These are phyloP conservation scores for Noturus placidus DNA, from an alignment of 2,113 vertebrate genomes.

Conservation along the genomic window DNA sequence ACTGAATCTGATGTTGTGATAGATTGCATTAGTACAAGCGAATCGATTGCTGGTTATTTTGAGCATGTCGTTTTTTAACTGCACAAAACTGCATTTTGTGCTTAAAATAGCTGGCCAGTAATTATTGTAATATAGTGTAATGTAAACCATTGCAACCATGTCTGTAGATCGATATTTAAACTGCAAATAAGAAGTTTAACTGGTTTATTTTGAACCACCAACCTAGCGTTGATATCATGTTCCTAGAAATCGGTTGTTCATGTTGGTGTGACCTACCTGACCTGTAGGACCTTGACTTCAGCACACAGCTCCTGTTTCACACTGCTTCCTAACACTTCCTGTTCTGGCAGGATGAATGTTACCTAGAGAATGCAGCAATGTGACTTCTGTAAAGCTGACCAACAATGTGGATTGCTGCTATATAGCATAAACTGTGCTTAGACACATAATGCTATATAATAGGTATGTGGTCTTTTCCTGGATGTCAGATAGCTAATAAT, in stretches of 20 bases:
- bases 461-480: not conserved
- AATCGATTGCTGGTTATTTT: conserved; percentile 24
- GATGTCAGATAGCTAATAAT: not conserved
- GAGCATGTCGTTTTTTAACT: not conserved
- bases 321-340: conserved; percentile 35
- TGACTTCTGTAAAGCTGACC: not conserved
- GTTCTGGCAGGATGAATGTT: conserved; percentile 54
- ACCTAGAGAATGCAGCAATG: conserved; percentile 59
- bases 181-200: not conserved
- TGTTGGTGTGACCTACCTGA: conserved; percentile 21
- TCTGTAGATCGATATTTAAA: not conserved
- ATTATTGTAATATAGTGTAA: not conserved
- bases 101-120: not conserved
- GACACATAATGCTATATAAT: not conserved
- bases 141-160: not conserved
- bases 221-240: not conserved
- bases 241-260: not conserved
- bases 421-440: not conserved
- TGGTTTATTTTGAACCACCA: too few species aligned
- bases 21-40: conserved; percentile 5
- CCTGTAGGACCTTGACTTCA: conserved; percentile 26
- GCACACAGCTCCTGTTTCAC: conserved; percentile 16
- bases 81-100: not conserved
- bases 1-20: not conserved
- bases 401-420: not conserved